Percentiles rank a stretch among this genome's conserved stretches.
Conservation (phyloP, 2,113 vertebrate genomes). For the Pseudolaguvia tuberculata region DNA sequence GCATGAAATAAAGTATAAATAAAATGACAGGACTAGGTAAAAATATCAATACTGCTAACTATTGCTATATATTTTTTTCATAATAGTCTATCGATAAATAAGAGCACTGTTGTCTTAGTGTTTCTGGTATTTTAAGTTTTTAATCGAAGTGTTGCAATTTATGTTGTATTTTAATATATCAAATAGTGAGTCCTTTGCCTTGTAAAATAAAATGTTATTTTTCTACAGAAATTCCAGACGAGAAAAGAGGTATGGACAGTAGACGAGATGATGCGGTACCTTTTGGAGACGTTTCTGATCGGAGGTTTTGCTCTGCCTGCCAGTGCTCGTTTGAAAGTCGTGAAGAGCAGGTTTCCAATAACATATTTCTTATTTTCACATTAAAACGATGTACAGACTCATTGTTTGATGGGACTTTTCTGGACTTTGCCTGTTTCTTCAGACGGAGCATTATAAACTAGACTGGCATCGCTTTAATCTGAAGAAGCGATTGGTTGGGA, state of each 20-base stretch:
- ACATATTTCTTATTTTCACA: neutral
- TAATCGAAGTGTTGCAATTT: too few relatives aligned
- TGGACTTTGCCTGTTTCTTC: neutral
- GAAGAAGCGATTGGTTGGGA: slow-evolving; percentile 76
- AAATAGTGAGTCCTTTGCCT: too few relatives aligned
- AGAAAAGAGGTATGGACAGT: slow-evolving; percentile 29
- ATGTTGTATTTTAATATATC: too few relatives aligned
- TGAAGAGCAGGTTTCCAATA: slow-evolving; percentile 82
- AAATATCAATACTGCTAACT: too few relatives aligned
- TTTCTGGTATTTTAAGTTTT: too few relatives aligned
- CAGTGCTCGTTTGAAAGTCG: slow-evolving; percentile 73
- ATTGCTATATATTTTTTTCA: too few relatives aligned
- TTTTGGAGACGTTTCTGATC: slow-evolving; percentile 62
- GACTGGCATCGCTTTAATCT: slow-evolving; percentile 98
- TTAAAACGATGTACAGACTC: too few relatives aligned
- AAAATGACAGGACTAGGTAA: too few relatives aligned
- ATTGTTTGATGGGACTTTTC: neutral
- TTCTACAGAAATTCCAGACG: slow-evolving; percentile 8
- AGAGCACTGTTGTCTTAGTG: too few relatives aligned
- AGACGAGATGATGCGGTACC: neutral
- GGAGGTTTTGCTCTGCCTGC: slow-evolving; percentile 79
- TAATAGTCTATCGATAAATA: too few relatives aligned
- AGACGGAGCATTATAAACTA: slow-evolving; percentile 91
- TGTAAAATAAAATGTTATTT: neutral
- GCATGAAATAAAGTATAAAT: too few relatives aligned